Percentiles rank a stretch among this genome's conserved stretches.
These are phyloP conservation scores for Clarias gariepinus DNA, from an alignment of 2,113 vertebrate species.

Conservation along the genomic window DNA sequence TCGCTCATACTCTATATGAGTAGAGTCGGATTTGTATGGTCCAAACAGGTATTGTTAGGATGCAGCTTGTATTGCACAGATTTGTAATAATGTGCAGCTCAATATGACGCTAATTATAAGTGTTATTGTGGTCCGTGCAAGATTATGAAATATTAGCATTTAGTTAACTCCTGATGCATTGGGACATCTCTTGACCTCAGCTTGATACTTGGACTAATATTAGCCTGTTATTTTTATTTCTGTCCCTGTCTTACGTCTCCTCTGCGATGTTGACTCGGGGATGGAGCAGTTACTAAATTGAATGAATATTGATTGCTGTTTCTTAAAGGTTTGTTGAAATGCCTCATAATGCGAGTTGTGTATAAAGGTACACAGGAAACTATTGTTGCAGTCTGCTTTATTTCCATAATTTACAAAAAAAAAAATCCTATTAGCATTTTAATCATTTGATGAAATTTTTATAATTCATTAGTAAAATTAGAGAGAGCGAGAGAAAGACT, in stretches of 20 bases:
- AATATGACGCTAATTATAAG: background rate
- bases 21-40: no score
- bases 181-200: background rate
- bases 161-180: background rate
- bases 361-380: background rate
- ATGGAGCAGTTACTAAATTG: background rate
- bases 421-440: background rate
- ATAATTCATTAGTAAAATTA: background rate
- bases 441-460: background rate
- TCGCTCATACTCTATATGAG: no score
- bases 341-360: background rate
- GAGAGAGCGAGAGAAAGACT: no score
- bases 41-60: no score
- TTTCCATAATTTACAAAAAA: no score
- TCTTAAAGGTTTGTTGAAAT: background rate
- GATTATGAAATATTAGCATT: background rate
- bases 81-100: background rate
- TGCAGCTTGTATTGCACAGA: no score
- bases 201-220: background rate
- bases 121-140: background rate
- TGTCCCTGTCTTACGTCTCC: background rate
- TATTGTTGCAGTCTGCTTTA: background rate
- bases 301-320: background rate
- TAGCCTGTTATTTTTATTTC: background rate
- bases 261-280: background rate